A percentile compares a stretch with the other conserved stretches of the same genome.
phyloP scores from a whole-genome alignment of 2,797 vertebrate genomes.

The Lepilemur septentrionalis region DNA sequence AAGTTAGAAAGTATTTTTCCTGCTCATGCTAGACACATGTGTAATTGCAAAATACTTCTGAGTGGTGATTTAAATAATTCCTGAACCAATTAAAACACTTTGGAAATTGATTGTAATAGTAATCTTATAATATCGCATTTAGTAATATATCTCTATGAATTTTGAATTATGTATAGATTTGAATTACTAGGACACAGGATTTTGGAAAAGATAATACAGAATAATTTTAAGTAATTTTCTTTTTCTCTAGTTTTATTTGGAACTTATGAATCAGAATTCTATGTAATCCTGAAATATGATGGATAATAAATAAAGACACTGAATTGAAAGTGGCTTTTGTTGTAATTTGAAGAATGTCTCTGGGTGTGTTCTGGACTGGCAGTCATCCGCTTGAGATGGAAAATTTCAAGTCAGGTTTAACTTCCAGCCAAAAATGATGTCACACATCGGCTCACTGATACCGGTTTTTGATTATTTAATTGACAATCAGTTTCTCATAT shows the following conservation, averaged over 20 bases:
- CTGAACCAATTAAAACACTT: background rate
- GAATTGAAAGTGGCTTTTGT: slow-evolving; percentile 27
- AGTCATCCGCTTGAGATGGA: slow-evolving; percentile 4
- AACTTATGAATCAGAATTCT: slow-evolving; percentile 51
- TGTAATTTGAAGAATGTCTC: slow-evolving; percentile 37
- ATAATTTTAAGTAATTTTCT: background rate
- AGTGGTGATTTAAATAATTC: background rate
- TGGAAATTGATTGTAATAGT: background rate
- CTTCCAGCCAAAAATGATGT: slow-evolving; percentile 47
- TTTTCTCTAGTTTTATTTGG: slow-evolving; percentile 58
- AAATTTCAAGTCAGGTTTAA: slow-evolving; percentile 58
- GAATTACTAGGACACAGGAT: background rate
- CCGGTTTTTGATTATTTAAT: slow-evolving; percentile 46
- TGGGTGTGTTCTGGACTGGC: background rate
- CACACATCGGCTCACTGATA: background rate
- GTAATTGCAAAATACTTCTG: background rate
- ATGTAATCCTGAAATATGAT: slow-evolving; percentile 47
- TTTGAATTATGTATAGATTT: background rate
- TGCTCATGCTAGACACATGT: background rate
- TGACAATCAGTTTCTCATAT: slow-evolving; percentile 38
- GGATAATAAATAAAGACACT: slow-evolving; percentile 67
- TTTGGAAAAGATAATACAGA: slow-evolving; percentile 10
- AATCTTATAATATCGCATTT: background rate
- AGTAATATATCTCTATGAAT: background rate
- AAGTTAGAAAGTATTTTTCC: background rate